Percentiles rank a stretch among this genome's conserved stretches.
Conservation (phyloP, 2,113 vertebrate species). For the Furnarius figulus region DNA sequence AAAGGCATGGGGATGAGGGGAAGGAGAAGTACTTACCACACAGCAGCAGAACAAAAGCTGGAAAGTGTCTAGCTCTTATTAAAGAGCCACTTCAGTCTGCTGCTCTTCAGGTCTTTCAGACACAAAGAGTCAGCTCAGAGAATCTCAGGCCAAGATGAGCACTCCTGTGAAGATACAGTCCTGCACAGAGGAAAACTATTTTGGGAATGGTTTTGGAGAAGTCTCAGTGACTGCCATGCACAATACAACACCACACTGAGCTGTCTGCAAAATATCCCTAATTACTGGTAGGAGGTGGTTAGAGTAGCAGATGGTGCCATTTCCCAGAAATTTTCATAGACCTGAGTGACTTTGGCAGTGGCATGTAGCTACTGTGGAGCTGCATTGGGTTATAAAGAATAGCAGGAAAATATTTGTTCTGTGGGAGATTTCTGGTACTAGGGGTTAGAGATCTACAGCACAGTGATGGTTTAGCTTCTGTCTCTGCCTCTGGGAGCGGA, state of each 20-base stretch:
- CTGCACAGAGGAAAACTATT: background rate
- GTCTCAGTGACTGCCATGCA: background rate
- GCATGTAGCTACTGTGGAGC: background rate
- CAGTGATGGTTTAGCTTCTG: background rate
- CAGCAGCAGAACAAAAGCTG: background rate
- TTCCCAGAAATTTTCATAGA: background rate
- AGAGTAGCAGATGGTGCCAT: background rate
- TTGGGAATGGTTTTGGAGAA: background rate
- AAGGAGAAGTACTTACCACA: background rate
- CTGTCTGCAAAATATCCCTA: background rate
- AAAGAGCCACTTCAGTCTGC: background rate
- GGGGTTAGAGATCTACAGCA: background rate
- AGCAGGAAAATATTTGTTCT: background rate
- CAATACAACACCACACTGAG: background rate
- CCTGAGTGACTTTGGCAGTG: background rate
- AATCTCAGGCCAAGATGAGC: background rate
- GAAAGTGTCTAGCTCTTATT: background rate
- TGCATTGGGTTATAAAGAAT: background rate
- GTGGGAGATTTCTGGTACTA: background rate
- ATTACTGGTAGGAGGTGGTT: background rate
- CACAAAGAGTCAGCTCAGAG: background rate
- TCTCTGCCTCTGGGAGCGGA: background rate
- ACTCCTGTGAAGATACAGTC: background rate
- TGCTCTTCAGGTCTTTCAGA: background rate
- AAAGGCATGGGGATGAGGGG: background rate